A percentile compares a stretch with the other conserved stretches of the same genome.
phyloP scores from a whole-genome alignment of 1,140 invertebrate species.

The Melanaphis sacchari region DNA sequence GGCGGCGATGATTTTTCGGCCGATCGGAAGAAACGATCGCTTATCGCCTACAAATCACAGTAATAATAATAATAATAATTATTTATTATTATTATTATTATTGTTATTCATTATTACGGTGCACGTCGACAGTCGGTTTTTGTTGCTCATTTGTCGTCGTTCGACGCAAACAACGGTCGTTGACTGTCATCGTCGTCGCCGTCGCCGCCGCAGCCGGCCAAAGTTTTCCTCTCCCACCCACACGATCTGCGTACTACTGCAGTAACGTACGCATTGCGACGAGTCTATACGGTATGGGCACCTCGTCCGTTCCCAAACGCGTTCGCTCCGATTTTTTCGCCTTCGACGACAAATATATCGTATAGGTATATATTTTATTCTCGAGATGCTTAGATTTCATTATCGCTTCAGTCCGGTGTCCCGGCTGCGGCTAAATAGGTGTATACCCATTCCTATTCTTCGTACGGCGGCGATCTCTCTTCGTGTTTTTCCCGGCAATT shows the following conservation, averaged over 20 bases:
- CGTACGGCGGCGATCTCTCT: too few species aligned
- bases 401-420: too few species aligned
- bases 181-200: not conserved
- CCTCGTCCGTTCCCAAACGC: too few species aligned
- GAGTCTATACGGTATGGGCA: not conserved
- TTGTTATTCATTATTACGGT: not conserved
- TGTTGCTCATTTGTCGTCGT: not conserved
- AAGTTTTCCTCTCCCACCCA: not conserved
- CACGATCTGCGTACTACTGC: not conserved
- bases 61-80: too few species aligned
- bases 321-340: too few species aligned
- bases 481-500: not conserved
- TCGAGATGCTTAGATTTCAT: too few species aligned
- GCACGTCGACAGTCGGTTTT: not conserved
- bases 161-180: not conserved
- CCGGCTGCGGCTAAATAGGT: too few species aligned
- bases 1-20: not conserved
- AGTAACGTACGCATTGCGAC: not conserved
- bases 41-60: too few species aligned
- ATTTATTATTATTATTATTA: not conserved
- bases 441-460: too few species aligned
- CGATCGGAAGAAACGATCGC: not conserved
- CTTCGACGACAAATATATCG: too few species aligned
- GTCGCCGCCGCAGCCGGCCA: not conserved
- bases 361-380: too few species aligned